A percentile compares a stretch with the other conserved stretches of the same genome.
These are phyloP conservation scores for Corynorhinus townsendii DNA, from an alignment of 2,113 vertebrate species.

Conservation along the genomic window DNA sequence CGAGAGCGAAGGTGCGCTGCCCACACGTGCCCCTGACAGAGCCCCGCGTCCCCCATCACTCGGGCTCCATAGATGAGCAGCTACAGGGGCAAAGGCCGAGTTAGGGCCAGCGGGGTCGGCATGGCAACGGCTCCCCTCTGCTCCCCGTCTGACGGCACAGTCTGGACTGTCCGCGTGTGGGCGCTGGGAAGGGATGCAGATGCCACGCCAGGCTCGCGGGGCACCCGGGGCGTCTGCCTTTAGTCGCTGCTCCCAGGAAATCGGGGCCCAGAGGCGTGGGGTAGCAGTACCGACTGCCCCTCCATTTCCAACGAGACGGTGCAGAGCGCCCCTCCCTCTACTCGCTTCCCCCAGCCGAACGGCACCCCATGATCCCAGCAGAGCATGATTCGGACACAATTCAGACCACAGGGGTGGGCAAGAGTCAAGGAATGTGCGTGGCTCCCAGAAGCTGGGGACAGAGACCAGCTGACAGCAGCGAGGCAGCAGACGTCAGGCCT, in stretches of 20 bases:
- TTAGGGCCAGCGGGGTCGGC: too few species aligned
- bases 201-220: neutral
- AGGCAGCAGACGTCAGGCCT: neutral
- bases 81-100: too few species aligned
- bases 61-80: too few species aligned
- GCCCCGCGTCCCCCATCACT: too few species aligned
- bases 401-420: neutral
- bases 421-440: neutral
- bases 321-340: fast-evolving
- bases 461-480: neutral
- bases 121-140: too few species aligned
- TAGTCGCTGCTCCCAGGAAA: neutral
- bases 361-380: fast-evolving
- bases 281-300: neutral
- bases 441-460: neutral
- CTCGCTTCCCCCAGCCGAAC: neutral
- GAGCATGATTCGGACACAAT: too few species aligned
- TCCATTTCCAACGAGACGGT: neutral
- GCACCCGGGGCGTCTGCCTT: neutral
- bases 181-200: too few species aligned
- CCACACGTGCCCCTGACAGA: too few species aligned
- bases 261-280: neutral
- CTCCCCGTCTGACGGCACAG: too few species aligned
- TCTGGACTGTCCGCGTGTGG: too few species aligned
- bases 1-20: too few species aligned